Conservation (phyloP, 2,797 vertebrate species). For the Apogon hyalosoma region DNA sequence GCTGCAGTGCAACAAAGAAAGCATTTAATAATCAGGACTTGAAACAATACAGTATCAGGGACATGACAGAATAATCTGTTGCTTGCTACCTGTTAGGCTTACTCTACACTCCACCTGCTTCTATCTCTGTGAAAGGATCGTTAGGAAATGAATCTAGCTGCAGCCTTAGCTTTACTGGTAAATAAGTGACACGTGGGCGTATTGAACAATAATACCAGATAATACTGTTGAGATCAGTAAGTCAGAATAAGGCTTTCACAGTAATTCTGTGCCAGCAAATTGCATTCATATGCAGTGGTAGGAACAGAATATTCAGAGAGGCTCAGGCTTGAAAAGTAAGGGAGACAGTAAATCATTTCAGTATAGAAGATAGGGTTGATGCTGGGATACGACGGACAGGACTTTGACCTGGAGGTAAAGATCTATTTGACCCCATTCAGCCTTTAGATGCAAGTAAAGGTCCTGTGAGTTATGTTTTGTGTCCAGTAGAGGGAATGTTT, state of each 20-base stretch:
- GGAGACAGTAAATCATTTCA: background rate
- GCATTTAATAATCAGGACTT: constrained; percentile 41
- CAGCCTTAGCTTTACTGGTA: constrained; percentile 11
- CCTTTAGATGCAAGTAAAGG: background rate
- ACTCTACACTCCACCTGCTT: constrained; percentile 8
- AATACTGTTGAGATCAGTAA: background rate
- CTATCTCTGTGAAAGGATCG: constrained; percentile 12
- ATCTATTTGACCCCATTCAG: constrained; percentile 8
- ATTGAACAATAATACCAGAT: background rate
- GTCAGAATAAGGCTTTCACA: background rate
- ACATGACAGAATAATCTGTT: constrained; percentile 53
- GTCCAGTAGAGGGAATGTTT: constrained; percentile 11
- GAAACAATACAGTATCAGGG: constrained; percentile 38
- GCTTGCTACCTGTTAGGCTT: constrained; percentile 41
- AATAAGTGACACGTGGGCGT: constrained; percentile 13
- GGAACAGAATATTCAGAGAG: background rate
- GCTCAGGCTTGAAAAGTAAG: background rate
- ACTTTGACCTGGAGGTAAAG: constrained; percentile 11
- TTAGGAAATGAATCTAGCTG: constrained; percentile 27
- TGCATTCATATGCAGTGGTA: too few species aligned
- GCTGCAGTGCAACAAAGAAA: constrained; percentile 26
- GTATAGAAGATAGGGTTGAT: background rate
- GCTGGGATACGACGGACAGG: constrained; percentile 5
- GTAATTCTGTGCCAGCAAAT: background rate
- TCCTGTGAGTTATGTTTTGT: constrained; percentile 1